Base-by-base conservation (phyloP, 2,113 vertebrate genomes). In the Sylvilagus bachmani region DNA sequence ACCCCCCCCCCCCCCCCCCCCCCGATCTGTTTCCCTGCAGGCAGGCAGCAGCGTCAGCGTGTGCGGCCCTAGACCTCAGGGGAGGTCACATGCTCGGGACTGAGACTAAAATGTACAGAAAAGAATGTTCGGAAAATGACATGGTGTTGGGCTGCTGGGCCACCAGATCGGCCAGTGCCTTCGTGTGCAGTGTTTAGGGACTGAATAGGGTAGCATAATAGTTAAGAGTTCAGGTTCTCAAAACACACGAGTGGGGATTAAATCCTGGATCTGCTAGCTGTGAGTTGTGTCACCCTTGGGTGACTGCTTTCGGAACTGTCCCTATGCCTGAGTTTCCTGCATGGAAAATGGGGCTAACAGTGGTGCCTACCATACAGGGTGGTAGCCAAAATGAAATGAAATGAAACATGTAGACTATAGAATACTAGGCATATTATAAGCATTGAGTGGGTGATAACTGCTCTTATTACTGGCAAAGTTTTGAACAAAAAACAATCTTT, bases 191-290 rank as follows among this genome's bases (percentile, higher is more conserved):
- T 24, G 1, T 75, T 58, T 66, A 58, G 67, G 13, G 25, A 67
- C 53, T 55, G 13, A 70, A 38, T 2, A 29, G 44, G 31, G 9
- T 69, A 61, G 24, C 6, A 22, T 1, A 24, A 51, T 11, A 71
- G 24, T 55, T 64, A 66, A 79, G 58, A 87, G 58, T 78, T 90
- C 53, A 36, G 67, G 33, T 73, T 97, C 27, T 85, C 70, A 77
- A 81, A 64, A 17, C 49, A 14, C 6, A 53, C 3, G 3, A 19
- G 9, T 25, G 27, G 16, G 25, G 24, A 44, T 73, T 89, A 69
- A 61, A 82, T 71, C 29, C 44, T 51, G 3, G 55, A 38, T 75
- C 24, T 61, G 27, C 78, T 31, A 38, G n/a, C 88, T 73, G 55
- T 80, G 78, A 93, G n/a, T 19, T 73, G 19, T 83, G 73, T 44